Percentiles rank a stretch among this genome's conserved stretches.
Evolutionary conservation across 2,888 invertebrate genomes (phyloP).

Genomic region (Invenusta paracnida): DNA sequence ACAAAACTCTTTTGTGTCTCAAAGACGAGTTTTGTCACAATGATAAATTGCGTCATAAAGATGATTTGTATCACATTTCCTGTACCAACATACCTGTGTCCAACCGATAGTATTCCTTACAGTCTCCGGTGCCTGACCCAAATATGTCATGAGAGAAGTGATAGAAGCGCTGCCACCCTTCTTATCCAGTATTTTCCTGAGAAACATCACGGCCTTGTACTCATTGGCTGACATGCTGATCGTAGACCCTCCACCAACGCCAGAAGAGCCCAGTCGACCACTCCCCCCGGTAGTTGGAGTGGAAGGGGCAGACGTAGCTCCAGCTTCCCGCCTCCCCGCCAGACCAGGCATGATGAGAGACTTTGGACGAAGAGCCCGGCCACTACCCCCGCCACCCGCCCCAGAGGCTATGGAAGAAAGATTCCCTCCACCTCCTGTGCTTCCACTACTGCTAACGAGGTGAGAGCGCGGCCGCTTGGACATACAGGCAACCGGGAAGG

Average conservation of each 20-base stretch:
- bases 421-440: conserved; percentile 15
- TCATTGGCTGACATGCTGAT: conserved; percentile 61
- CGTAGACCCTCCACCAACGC: conserved; percentile 51
- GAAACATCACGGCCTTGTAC: conserved; percentile 60
- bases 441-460: not conserved
- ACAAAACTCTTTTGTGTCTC: too few species aligned
- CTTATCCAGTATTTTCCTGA: conserved; percentile 59
- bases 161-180: conserved; percentile 47
- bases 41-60: too few species aligned
- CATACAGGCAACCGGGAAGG: conserved; percentile 35
- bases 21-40: too few species aligned
- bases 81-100: conserved; percentile 50
- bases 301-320: conserved; percentile 42
- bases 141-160: conserved; percentile 13
- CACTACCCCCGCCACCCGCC: conserved; percentile 30
- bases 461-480: conserved; percentile 3
- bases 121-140: conserved; percentile 48
- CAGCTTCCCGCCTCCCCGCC: not conserved
- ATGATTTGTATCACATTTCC: too few species aligned
- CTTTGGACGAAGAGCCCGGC: conserved; percentile 32
- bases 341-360: conserved; percentile 40
- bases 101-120: conserved; percentile 58
- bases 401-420: too few species aligned
- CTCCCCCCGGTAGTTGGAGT: conserved; percentile 40
- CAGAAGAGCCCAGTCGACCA: conserved; percentile 44